Evolutionary conservation across 2,797 vertebrate species (phyloP).

Genomic region (Trematocara caparti): DNA sequence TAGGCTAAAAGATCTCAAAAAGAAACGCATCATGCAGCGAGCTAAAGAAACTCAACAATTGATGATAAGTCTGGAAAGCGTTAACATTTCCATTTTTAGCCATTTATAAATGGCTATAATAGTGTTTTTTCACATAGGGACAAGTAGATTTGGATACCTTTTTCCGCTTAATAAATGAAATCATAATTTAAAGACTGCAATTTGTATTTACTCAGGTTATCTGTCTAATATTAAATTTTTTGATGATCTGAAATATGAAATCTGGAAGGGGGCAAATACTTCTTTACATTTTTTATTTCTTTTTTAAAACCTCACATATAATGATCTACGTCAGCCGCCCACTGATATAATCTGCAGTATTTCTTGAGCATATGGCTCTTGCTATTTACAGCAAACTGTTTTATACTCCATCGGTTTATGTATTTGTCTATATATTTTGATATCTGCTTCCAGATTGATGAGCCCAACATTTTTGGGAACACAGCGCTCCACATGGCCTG

Average conservation of each 20-base stretch:
- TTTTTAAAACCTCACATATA: background rate
- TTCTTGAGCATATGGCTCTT: background rate
- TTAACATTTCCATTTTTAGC: background rate
- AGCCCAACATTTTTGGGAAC: constrained; percentile 88
- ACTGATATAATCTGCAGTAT: background rate
- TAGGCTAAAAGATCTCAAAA: background rate
- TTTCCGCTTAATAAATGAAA: background rate
- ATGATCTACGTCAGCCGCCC: background rate
- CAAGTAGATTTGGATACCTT: background rate
- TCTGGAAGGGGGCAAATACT: background rate
- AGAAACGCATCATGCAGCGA: background rate
- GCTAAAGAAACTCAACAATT: background rate
- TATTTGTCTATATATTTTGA: background rate
- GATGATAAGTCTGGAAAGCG: background rate
- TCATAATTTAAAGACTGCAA: background rate
- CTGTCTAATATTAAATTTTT: background rate
- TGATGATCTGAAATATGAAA: background rate
- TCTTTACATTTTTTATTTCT: background rate
- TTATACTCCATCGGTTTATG: background rate
- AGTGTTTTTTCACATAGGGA: background rate
- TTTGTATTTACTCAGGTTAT: background rate
- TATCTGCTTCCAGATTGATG: constrained; percentile 79
- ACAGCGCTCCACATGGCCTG: constrained; percentile 95
- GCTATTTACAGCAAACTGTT: background rate
- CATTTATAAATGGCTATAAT: background rate